Percentiles rank a stretch among this genome's conserved stretches.
Conservation (phyloP, 1,140 invertebrate species). For the Neotoxoptera formosana region DNA sequence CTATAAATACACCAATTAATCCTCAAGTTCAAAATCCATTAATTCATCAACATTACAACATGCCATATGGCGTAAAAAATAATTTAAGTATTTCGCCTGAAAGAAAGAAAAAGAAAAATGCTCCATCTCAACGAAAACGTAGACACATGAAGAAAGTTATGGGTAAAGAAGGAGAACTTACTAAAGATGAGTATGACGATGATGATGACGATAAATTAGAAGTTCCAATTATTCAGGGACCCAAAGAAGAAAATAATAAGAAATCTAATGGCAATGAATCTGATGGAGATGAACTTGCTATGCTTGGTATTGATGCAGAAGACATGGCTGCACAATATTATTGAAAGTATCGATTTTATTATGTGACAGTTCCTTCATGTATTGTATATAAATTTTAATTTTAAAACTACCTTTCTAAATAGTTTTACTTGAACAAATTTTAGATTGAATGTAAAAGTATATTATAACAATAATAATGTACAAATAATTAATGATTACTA, state of each 20-base stretch:
- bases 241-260: slow-evolving; percentile 52
- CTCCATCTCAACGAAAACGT: slow-evolving; percentile 61
- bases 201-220: slow-evolving; percentile 49
- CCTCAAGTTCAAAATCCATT: slow-evolving; percentile 39
- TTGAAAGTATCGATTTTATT: slow-evolving; percentile 1
- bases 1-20: neutral
- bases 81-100: neutral
- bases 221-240: slow-evolving; percentile 8
- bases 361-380: slow-evolving; percentile 9
- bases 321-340: slow-evolving; percentile 71
- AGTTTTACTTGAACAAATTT: slow-evolving; percentile 13
- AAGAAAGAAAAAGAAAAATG: slow-evolving; percentile 60
- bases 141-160: slow-evolving; percentile 59
- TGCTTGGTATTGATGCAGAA: slow-evolving; percentile 74
- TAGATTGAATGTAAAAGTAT: neutral
- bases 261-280: slow-evolving; percentile 63
- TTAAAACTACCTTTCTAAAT: neutral
- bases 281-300: slow-evolving; percentile 72
- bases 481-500: slow-evolving; percentile 6
- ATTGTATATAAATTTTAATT: slow-evolving; percentile 6
- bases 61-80: neutral
- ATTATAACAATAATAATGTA: neutral
- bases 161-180: slow-evolving; percentile 54
- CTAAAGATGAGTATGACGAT: slow-evolving; percentile 46
- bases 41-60: slow-evolving; percentile 20